Base-by-base conservation (phyloP, 2,113 vertebrate species). In the Laticauda laticaudata region DNA sequence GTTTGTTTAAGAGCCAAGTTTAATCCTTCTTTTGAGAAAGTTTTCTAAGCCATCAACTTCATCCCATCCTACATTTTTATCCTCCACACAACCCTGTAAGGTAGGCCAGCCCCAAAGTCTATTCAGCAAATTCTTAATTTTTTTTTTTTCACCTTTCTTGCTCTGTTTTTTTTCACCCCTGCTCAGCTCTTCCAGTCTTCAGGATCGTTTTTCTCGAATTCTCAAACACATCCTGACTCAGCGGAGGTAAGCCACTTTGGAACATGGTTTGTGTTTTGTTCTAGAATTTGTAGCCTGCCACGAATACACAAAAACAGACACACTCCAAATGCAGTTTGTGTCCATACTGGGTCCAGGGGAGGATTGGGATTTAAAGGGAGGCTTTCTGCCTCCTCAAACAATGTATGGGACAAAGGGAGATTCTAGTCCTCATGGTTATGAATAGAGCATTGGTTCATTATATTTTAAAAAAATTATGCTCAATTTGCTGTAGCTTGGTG, bases 211-310 rank as follows among this genome's bases (percentile, higher is more conserved):
- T 95, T 98, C 98, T 0, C 98, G 99, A 3, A 98, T 99, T 56
- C 97, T 99, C 92, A 99, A 97, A 89, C 99, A 99, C 97, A 95
- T 99, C 95, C 95, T 99, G 97, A 98, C 97, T 2, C 99, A 99
- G 95, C 97, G 98, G 90, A 99, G 99, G 99, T 99, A 95, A 95
- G 96, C 0, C 3, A 7, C 6, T 14, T 14, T 1, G 5, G 34
- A 11, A 43, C 9, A 7, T 5, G 5, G 4, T 2, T 34, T 39
- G 21, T 0, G 10, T 43, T 87, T 15, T 34, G 11, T 87, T 6
- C 23, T 23, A 20, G 55, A 51, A 56, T 56, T 56, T 21, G 18
- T 11, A 5, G 21, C 51, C 86, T 29, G 24, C 26, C 87, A 14
- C 48, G 1, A 48, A 48, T 51, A 45, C 86, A 29, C 4, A 3